These are phyloP conservation scores for Phaetusa simplex DNA, from an alignment of 2,113 vertebrate species.

Conservation along the genomic window DNA sequence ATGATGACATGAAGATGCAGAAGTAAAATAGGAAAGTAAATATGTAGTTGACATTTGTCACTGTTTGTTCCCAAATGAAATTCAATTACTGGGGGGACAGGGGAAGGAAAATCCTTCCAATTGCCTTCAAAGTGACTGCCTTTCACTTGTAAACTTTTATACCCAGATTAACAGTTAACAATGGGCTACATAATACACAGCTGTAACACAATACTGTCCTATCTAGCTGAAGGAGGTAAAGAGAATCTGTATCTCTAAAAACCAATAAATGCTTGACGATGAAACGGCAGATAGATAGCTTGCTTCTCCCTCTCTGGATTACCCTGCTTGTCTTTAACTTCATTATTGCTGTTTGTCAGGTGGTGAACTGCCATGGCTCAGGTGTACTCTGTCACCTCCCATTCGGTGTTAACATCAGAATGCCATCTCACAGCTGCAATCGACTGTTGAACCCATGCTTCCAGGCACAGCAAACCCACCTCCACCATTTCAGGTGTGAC, in stretches of 20 bases:
- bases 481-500: not conserved
- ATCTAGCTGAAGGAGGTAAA: not conserved
- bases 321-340: not conserved
- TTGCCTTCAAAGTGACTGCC: not conserved
- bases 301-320: not conserved
- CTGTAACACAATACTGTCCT: not conserved
- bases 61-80: not conserved
- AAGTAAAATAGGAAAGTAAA: not conserved
- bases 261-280: not conserved
- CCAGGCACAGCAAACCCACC: not conserved
- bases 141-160: not conserved
- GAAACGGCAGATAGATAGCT: not conserved
- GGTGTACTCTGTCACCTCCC: not conserved
- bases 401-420: not conserved
- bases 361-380: not conserved
- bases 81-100: not conserved
- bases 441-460: not conserved
- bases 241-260: not conserved
- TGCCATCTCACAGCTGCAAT: not conserved
- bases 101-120: not conserved
- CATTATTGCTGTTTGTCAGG: not conserved
- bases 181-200: not conserved
- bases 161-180: not conserved
- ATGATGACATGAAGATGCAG: not conserved
- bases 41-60: not conserved